These are phyloP conservation scores for Agelas oroides DNA, from an alignment of 37 sponge, comb jelly and placozoan species.

Conservation along the genomic window DNA sequence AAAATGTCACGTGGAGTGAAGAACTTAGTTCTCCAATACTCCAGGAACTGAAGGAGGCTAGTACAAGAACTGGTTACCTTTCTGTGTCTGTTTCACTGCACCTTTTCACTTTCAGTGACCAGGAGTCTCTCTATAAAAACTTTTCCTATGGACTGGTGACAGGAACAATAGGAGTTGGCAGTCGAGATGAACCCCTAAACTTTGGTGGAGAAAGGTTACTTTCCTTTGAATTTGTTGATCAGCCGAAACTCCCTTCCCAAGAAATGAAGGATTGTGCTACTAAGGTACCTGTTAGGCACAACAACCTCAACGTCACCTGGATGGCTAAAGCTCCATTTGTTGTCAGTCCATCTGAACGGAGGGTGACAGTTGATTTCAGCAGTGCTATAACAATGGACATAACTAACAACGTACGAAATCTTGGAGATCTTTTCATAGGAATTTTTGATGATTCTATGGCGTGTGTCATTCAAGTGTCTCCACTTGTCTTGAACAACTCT, in stretches of 20 bases:
- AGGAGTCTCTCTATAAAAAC: background rate
- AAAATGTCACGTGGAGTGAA: too few species aligned
- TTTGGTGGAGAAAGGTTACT: constrained; percentile 36
- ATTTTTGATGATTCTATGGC: too few species aligned
- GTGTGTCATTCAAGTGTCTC: too few species aligned
- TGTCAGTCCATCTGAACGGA: background rate
- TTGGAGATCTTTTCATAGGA: too few species aligned
- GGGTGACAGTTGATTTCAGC: too few species aligned
- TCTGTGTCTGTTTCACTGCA: constrained; percentile 29
- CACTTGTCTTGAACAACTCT: too few species aligned
- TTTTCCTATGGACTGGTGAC: constrained; percentile 14
- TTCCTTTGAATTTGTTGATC: background rate
- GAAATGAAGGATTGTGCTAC: background rate
- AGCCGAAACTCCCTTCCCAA: background rate
- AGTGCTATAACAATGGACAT: too few species aligned
- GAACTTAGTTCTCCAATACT: too few species aligned
- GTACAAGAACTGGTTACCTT: background rate
- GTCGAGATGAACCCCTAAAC: constrained; percentile 29
- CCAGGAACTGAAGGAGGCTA: background rate
- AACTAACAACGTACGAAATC: too few species aligned
- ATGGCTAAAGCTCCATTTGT: constrained; percentile 46
- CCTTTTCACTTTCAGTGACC: constrained; percentile 12
- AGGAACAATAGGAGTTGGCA: constrained; percentile 47
- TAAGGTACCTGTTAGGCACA: too few species aligned
- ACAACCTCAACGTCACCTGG: constrained; percentile 17